A percentile compares a stretch with the other conserved stretches of the same genome.
Evolutionary conservation across 2,888 invertebrate genomes (phyloP).

Genomic region (Drosophila algonquin): DNA sequence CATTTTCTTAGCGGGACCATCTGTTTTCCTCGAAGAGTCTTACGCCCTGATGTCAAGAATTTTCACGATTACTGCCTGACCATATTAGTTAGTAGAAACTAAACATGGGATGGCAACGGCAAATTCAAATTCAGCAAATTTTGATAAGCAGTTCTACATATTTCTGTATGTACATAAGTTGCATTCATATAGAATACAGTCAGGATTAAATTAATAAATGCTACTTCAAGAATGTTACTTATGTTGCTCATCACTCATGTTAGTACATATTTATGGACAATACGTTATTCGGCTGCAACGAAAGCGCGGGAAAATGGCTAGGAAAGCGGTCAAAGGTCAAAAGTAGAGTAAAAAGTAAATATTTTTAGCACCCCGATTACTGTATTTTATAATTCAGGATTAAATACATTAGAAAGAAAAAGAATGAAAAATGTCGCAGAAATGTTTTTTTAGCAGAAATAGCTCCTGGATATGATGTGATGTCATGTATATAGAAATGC

Average conservation of each 20-base stretch:
- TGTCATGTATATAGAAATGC: conserved; percentile 17
- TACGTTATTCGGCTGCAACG: background rate
- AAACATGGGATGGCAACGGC: background rate
- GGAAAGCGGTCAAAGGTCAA: background rate
- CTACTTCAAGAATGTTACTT: too few species aligned
- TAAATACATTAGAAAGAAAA: background rate
- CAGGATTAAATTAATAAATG: background rate
- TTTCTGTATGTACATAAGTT: background rate
- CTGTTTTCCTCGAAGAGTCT: conserved; percentile 20
- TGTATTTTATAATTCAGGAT: background rate
- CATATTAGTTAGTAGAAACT: background rate
- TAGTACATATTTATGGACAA: too few species aligned
- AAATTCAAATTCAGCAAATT: background rate
- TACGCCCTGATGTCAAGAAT: background rate
- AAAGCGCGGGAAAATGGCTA: conserved; percentile 5
- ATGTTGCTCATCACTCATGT: background rate
- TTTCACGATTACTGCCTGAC: background rate
- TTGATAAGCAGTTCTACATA: background rate
- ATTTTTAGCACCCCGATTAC: background rate
- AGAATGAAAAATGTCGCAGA: too few species aligned
- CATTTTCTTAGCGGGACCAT: conserved; percentile 24
- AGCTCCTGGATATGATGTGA: conserved; percentile 15
- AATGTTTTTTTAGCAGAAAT: background rate
- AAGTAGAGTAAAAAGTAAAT: too few species aligned
- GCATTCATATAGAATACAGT: too few species aligned